A percentile compares a stretch with the other conserved stretches of the same genome.
phyloP scores from a whole-genome alignment of 2,113 vertebrate genomes.

The Tetrao urogallus region DNA sequence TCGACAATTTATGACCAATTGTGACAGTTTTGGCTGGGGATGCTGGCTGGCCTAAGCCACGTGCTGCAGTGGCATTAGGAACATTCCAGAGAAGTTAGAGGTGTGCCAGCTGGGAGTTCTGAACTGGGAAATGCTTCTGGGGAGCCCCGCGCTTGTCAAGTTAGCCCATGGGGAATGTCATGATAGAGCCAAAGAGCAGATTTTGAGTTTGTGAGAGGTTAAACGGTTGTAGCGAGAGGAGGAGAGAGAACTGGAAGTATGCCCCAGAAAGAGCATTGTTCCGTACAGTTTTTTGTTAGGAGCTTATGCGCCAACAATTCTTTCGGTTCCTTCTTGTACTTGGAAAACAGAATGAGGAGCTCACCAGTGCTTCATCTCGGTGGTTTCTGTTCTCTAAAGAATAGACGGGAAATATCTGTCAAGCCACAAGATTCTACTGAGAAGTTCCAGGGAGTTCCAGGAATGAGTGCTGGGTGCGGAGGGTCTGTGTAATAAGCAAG shows the following conservation, averaged over 20 bases:
- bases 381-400: background rate
- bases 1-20: background rate
- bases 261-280: constrained; percentile 12
- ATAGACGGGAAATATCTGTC: background rate
- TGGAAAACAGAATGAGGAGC: background rate
- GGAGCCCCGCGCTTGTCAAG: background rate
- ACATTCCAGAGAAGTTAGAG: background rate
- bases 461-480: background rate
- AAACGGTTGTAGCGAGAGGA: background rate
- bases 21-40: background rate
- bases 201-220: background rate
- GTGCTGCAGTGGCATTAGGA: background rate
- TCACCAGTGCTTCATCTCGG: background rate
- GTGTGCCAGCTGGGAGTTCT: background rate
- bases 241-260: background rate
- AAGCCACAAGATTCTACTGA: background rate
- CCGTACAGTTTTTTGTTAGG: background rate
- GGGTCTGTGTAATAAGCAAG: background rate
- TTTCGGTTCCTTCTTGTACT: background rate
- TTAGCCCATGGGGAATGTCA: background rate
- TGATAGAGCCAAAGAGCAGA: background rate
- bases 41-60: background rate
- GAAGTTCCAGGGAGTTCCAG: background rate
- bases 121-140: background rate
- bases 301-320: background rate